These are phyloP conservation scores for Cuniculus paca DNA, from an alignment of 2,797 vertebrate species.

Conservation along the genomic window DNA sequence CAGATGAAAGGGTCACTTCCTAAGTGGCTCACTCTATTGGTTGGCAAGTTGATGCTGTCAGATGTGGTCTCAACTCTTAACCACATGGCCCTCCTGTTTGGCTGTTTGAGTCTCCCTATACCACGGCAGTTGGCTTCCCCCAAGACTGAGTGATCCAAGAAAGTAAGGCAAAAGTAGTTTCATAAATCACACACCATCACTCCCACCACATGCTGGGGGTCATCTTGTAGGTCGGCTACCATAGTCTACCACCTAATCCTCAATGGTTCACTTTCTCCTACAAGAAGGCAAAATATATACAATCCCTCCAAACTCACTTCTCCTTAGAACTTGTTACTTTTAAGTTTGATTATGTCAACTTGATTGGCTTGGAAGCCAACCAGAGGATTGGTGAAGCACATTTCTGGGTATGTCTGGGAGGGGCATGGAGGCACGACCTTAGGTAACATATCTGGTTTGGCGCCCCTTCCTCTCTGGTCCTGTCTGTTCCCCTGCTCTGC, in stretches of 20 bases:
- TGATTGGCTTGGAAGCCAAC: neutral
- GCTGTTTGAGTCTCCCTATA: neutral
- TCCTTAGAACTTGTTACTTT: neutral
- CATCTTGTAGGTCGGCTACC: too few relatives aligned
- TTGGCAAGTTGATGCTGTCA: neutral
- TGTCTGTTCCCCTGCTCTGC: neutral
- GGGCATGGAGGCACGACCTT: neutral
- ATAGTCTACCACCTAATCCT: neutral
- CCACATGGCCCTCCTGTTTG: neutral
- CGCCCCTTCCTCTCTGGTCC: neutral
- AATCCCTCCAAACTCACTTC: neutral
- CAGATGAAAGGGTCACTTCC: neutral
- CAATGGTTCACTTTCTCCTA: neutral
- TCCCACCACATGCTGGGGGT: too few relatives aligned
- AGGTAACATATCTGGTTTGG: neutral
- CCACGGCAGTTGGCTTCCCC: neutral
- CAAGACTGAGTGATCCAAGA: neutral
- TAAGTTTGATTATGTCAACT: neutral
- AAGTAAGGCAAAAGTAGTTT: neutral
- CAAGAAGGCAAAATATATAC: too few relatives aligned
- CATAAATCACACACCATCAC: neutral
- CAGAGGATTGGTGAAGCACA: neutral
- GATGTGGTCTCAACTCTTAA: neutral
- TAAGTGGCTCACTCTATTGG: neutral
- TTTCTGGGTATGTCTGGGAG: neutral